Percentiles rank a stretch among this genome's conserved stretches.
phyloP scores from a whole-genome alignment of 2,797 vertebrate species.

The Arctocebus calabarensis region DNA sequence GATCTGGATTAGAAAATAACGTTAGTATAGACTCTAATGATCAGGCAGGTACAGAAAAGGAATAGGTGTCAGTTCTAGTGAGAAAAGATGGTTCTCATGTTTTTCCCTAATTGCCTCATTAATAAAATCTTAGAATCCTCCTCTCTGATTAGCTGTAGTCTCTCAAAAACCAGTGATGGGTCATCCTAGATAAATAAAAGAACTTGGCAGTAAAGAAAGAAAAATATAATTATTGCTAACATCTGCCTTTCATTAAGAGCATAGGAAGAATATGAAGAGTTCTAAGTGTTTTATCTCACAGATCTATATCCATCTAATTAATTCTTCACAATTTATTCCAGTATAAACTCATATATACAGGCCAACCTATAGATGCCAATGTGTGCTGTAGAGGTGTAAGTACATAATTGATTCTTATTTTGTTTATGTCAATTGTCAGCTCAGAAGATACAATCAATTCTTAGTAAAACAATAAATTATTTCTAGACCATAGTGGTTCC shows the following conservation, averaged over 20 bases:
- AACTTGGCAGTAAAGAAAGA: not conserved
- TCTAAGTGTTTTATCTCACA: not conserved
- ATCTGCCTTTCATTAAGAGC: not conserved
- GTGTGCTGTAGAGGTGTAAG: not conserved
- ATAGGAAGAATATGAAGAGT: not conserved
- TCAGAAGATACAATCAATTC: not conserved
- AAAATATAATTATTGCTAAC: not conserved
- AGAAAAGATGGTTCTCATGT: not conserved
- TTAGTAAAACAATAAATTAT: constrained; percentile 18
- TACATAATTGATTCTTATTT: not conserved
- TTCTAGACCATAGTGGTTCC: not conserved
- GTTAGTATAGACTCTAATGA: not conserved
- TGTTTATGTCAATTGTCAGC: too few species aligned
- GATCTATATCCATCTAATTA: not conserved
- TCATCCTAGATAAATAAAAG: not conserved
- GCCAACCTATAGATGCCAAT: not conserved
- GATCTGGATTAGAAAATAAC: not conserved
- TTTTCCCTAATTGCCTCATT: not conserved
- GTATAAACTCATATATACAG: not conserved
- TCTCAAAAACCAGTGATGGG: not conserved
- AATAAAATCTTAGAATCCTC: constrained; percentile 21
- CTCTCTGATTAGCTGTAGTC: not conserved
- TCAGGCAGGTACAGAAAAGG: not conserved
- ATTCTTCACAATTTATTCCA: not conserved
- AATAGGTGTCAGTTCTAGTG: not conserved